These are phyloP conservation scores for Microctenopoma steveboyesi DNA, from an alignment of 2,797 vertebrate genomes.

Conservation along the genomic window DNA sequence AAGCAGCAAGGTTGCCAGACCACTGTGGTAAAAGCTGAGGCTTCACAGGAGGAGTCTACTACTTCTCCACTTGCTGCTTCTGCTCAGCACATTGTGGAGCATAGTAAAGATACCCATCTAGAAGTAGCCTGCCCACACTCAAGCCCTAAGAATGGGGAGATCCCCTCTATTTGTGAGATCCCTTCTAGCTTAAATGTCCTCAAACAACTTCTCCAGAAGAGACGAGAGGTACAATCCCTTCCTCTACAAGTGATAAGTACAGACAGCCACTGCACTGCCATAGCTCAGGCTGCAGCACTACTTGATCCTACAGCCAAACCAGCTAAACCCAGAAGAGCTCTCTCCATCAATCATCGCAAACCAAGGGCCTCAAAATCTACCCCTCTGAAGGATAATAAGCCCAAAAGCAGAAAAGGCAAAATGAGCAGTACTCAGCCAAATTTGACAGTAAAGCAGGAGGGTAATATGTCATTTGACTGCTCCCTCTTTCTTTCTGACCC, in stretches of 20 bases:
- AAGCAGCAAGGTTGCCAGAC: constrained; percentile 82
- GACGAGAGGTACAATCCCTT: constrained; percentile 81
- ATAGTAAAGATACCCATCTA: constrained; percentile 7
- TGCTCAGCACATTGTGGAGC: constrained; percentile 22
- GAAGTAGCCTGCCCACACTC: constrained; percentile 31
- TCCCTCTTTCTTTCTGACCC: constrained; percentile 89
- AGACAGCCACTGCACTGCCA: constrained; percentile 64
- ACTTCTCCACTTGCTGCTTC: constrained; percentile 12
- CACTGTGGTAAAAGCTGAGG: constrained; percentile 70
- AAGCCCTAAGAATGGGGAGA: constrained; percentile 76
- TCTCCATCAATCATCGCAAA: constrained; percentile 83
- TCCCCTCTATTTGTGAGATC: constrained; percentile 81
- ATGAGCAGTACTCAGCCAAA: constrained; percentile 71
- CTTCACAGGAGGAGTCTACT: constrained; percentile 40
- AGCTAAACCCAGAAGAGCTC: constrained; percentile 80
- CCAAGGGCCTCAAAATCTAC: constrained; percentile 82
- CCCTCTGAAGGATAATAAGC: constrained; percentile 83
- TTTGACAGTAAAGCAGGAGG: constrained; percentile 71
- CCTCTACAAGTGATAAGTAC: constrained; percentile 67
- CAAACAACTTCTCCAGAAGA: constrained; percentile 93
- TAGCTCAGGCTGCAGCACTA: constrained; percentile 72
- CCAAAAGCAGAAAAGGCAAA: constrained; percentile 82
- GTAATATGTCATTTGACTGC: constrained; percentile 83
- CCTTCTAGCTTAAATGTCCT: constrained; percentile 92
- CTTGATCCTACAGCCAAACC: constrained; percentile 77